Base-by-base conservation (phyloP, 2,113 vertebrate species). In the Mixornis gularis region DNA sequence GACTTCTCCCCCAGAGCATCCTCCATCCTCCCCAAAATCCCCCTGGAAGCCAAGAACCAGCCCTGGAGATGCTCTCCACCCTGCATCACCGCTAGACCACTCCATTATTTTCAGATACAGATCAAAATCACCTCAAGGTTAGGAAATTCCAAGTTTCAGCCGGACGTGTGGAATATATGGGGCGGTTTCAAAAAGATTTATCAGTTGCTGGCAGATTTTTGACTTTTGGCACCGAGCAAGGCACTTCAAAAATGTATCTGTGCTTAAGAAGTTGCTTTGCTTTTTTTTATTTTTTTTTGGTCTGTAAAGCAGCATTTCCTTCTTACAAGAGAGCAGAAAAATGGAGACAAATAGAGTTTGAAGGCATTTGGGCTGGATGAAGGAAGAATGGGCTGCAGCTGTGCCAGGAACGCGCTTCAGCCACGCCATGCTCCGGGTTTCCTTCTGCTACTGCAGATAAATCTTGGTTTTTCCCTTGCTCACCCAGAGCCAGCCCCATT, bases 371-470 rank as follows among this genome's bases (percentile, higher is more conserved):
- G 71, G 38, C 88, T 88, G 90, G 83, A 68, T 17, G 76, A 92
- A 48, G 80, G 85, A 90, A 93, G 73, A 73, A 94, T 17, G 79
- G 69, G 88, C 77, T 64, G 92, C 9, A 78, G 76, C 74, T 69
- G 53, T 91, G 91, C 93, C 92, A 94, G 40, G 48, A 79, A 5
- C 1, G 0, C 36, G 69, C 68, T 55, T 18, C 78, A 64, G 85
- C 92, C 83, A n/a, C 36, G 10, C 90, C 26, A 22, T 9, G 15
- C 77, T 55, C 87, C 2, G 19, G 1, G 27, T 49, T 90, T 91
- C 92, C 79, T 85, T 32, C 88, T 64, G 90, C 93, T 95, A 64
- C 93, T 64, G 92, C 72, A 43, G 82, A 77, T 36, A 63, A 78
- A 87, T 52, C 69, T 18, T 5, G 44, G 22, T 4, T 58, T 58